Evolutionary conservation across 2,888 invertebrate genomes (phyloP).

Genomic region (Eueremaeus valkanovi): DNA sequence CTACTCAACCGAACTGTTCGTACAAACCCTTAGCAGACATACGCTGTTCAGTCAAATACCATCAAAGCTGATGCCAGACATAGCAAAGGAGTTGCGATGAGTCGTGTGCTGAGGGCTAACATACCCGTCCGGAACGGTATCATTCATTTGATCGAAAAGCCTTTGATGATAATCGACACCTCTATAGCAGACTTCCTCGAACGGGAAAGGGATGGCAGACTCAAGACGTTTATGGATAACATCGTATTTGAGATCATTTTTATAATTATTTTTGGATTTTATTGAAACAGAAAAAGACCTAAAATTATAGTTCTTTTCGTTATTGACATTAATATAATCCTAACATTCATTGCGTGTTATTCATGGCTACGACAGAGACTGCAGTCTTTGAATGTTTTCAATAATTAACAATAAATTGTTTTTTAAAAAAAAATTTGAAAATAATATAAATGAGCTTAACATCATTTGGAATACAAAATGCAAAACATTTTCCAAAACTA

Average conservation of each 20-base stretch:
- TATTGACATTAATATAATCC: too few relatives aligned
- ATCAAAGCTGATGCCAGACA: slow-evolving; percentile 55
- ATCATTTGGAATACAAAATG: too few relatives aligned
- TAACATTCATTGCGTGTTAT: too few relatives aligned
- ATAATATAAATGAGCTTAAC: too few relatives aligned
- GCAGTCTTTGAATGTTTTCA: too few relatives aligned
- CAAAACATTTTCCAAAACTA: too few relatives aligned
- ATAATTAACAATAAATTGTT: too few relatives aligned
- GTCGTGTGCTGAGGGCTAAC: slow-evolving; percentile 80
- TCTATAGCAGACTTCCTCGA: slow-evolving; percentile 76
- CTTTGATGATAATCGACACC: slow-evolving; percentile 86
- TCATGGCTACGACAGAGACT: too few relatives aligned
- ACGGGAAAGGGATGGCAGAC: slow-evolving; percentile 53
- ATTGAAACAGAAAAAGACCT: not conserved
- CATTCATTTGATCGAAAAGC: slow-evolving; percentile 83
- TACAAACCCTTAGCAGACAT: slow-evolving; percentile 43
- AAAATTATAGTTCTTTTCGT: too few relatives aligned
- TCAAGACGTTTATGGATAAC: slow-evolving; percentile 33
- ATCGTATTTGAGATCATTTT: slow-evolving; percentile 16
- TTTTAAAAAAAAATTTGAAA: too few relatives aligned
- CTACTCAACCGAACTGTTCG: slow-evolving; percentile 47
- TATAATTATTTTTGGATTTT: slow-evolving; percentile 24
- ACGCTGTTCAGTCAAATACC: slow-evolving; percentile 64
- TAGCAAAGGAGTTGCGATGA: slow-evolving; percentile 74
- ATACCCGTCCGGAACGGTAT: slow-evolving; percentile 90